Conservation (phyloP, 2,113 vertebrate species). For the Myotis davidii region DNA sequence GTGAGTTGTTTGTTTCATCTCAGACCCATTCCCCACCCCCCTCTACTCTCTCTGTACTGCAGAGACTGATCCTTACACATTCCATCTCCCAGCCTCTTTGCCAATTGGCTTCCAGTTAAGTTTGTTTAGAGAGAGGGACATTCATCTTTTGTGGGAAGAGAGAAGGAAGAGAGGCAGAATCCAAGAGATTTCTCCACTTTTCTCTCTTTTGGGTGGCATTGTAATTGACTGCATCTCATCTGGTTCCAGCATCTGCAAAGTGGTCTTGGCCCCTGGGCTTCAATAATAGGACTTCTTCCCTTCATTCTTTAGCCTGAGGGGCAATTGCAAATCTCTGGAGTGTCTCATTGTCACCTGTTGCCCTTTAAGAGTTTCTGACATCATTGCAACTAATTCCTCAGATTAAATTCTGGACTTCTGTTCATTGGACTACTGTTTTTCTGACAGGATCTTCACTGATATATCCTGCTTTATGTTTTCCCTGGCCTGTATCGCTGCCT, state of each 20-base stretch:
- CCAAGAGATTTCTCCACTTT: background rate
- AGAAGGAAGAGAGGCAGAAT: background rate
- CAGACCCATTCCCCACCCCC: background rate
- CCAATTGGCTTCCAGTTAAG: background rate
- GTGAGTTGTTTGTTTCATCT: background rate
- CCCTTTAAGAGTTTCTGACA: background rate
- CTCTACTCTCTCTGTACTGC: background rate
- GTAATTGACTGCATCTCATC: background rate
- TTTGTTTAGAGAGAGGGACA: slow-evolving; percentile 22
- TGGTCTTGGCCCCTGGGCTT: background rate
- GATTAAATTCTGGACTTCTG: background rate
- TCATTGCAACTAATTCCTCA: background rate
- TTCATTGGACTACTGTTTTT: background rate
- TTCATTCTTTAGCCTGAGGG: background rate
- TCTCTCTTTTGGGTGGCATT: background rate
- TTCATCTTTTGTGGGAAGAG: background rate
- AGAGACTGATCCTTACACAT: background rate
- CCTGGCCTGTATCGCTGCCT: background rate
- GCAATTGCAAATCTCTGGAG: background rate
- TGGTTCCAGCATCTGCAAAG: background rate
- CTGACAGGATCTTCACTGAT: background rate
- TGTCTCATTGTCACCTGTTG: background rate
- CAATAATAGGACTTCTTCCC: background rate
- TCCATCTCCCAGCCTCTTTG: background rate
- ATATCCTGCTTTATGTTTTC: slow-evolving; percentile 2